Evolutionary conservation across 2,888 invertebrate species (phyloP), one percentile per base, ranked within the genome.

Genomic region (Nematopogon swammerdamellus): DNA sequence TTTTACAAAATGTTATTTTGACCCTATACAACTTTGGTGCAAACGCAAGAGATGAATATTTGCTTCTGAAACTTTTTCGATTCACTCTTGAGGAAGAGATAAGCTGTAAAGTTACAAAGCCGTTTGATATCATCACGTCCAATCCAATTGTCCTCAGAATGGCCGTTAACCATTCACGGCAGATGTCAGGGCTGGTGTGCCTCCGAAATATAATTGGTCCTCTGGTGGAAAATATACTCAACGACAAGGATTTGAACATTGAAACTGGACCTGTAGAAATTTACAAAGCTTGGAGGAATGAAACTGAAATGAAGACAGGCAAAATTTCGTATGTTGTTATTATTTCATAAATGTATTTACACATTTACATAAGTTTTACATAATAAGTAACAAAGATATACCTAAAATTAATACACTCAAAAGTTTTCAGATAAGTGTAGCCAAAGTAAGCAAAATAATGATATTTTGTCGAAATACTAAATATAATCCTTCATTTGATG

Each of bases 201-300:
- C 69, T 90, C 47, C 82, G 87, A 56, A 85, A 84, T 46, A 85
- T 90, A 57, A 80, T 91, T 44, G 86, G 87, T 2, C 87, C 88
- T 3, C 75, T 88, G 1, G 85, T 91, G 45, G 83, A 84, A 51
- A 84, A 80, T 59, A 81, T 89, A 55, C 65, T 90, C 45, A 81
- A 81, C 49, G 86, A 89, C 59, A 85, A 77, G 61, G 80, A 79
- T 44, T 71, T 88, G 54, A 82, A 80, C 53, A 87, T 90, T 56
- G 89, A 89, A 65, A 89, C 89, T 1, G 88, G 88, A 57, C 89
- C 90, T 2, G 82, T 89, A 0, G 89, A 89, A 60, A 87, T 90
- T 58, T 91, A 90, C 64, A 89, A 89, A 62, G 81, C 83, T 36
- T 91, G 89, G 89, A 80, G 89, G 51, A 90, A 89, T 70, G 85